Evolutionary conservation across 2,113 vertebrate species (phyloP).

Genomic region (Pomatostomus ruficeps): DNA sequence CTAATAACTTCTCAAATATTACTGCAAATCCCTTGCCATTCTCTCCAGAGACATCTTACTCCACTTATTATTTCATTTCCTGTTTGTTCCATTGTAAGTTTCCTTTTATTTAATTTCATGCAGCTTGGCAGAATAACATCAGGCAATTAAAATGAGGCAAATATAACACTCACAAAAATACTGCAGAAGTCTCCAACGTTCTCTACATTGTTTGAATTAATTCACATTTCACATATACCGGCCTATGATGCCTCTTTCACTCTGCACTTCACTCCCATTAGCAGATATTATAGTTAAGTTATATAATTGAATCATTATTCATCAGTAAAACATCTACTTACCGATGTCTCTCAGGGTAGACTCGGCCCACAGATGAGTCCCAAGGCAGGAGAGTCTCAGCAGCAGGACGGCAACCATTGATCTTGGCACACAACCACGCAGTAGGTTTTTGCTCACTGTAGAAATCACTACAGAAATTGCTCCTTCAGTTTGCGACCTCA

Average conservation of each 20-base stretch:
- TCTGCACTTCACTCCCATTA: neutral
- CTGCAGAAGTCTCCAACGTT: neutral
- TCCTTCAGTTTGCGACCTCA: neutral
- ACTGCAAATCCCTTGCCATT: neutral
- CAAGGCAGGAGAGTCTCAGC: neutral
- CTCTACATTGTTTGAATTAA: neutral
- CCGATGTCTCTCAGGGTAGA: neutral
- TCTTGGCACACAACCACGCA: neutral
- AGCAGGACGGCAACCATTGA: neutral
- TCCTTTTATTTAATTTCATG: slow-evolving; percentile 22
- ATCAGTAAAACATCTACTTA: slow-evolving; percentile 38
- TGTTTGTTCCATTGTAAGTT: slow-evolving; percentile 3
- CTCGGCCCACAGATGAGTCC: neutral
- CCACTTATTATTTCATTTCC: slow-evolving; percentile 31
- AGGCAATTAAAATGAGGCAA: slow-evolving; percentile 12
- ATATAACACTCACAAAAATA: neutral
- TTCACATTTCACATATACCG: neutral
- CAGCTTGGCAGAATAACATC: slow-evolving; percentile 7
- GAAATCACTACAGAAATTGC: neutral
- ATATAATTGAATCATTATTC: slow-evolving; percentile 23
- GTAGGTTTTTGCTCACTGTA: neutral
- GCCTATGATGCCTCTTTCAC: slow-evolving; percentile 1
- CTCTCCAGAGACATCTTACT: slow-evolving; percentile 10
- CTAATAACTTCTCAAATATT: slow-evolving; percentile 33
- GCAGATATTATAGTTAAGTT: neutral